Evolutionary conservation across 2,797 vertebrate genomes (phyloP).

Genomic region (Schizopygopsis malacanthus): DNA sequence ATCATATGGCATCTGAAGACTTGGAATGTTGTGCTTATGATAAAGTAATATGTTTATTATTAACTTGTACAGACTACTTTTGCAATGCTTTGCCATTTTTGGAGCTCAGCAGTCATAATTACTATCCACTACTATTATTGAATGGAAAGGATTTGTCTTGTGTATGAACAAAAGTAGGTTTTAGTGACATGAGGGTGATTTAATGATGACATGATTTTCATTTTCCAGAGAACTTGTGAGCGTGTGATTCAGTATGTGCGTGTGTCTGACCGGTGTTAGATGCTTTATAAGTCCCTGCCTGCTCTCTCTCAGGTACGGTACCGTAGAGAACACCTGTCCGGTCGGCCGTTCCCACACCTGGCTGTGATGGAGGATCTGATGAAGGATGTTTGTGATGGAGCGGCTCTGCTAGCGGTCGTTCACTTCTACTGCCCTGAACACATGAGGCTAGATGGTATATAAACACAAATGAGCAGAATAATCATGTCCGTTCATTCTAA

Average conservation of each 20-base stretch:
- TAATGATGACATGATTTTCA: slow-evolving; percentile 17
- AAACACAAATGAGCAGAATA: background rate
- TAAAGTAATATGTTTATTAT: no score
- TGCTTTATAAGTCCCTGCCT: slow-evolving; percentile 31
- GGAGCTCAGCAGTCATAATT: background rate
- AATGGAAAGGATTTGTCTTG: background rate
- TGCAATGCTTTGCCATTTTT: background rate
- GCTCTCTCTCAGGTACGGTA: slow-evolving; percentile 85
- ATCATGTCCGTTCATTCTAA: background rate
- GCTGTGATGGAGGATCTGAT: slow-evolving; percentile 90
- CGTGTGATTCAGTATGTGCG: background rate
- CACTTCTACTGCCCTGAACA: slow-evolving; percentile 96
- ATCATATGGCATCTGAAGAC: background rate
- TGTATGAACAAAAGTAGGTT: background rate
- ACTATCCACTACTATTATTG: background rate
- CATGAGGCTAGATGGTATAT: slow-evolving; percentile 90
- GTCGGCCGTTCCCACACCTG: slow-evolving; percentile 87
- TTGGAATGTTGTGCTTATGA: background rate
- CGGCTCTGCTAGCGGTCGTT: slow-evolving; percentile 88
- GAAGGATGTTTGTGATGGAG: slow-evolving; percentile 89
- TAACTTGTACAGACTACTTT: background rate
- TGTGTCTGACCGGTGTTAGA: background rate
- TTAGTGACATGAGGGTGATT: background rate
- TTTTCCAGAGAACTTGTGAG: background rate
- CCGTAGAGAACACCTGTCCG: slow-evolving; percentile 89